Conservation (phyloP, 2,113 vertebrate species). For the Pelusios castaneus region DNA sequence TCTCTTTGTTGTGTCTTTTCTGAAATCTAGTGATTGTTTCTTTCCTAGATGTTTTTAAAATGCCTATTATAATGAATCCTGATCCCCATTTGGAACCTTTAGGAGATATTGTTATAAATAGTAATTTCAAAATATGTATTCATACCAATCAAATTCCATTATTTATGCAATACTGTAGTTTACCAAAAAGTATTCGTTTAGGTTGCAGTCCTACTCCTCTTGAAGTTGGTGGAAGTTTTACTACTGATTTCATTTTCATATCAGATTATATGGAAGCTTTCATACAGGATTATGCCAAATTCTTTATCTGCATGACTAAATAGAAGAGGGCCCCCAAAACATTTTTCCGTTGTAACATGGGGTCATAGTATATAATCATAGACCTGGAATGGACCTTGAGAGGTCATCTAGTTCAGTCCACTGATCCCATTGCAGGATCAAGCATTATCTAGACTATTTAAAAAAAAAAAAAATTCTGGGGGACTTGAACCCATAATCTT, state of each 20-base stretch:
- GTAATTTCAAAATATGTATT: constrained; percentile 18
- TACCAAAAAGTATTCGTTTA: not conserved
- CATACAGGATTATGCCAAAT: rapidly evolving
- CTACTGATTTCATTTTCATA: not conserved
- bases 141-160: constrained; percentile 4
- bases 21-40: not conserved
- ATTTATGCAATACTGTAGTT: constrained; percentile 11
- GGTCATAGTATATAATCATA: too few species aligned
- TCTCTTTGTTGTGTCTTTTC: not conserved
- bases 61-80: not conserved
- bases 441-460: too few species aligned
- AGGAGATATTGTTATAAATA: too few species aligned
- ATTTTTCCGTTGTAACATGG: too few species aligned
- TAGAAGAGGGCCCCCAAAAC: too few species aligned
- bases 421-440: too few species aligned
- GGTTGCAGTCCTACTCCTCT: not conserved
- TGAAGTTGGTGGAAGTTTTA: not conserved
- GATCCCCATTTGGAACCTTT: not conserved
- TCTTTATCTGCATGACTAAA: too few species aligned
- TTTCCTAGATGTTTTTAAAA: not conserved
- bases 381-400: too few species aligned
- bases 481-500: too few species aligned
- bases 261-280: not conserved
- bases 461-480: too few species aligned
- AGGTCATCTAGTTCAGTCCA: too few species aligned